Evolutionary conservation across 2,797 vertebrate species (phyloP).

Genomic region (Melanotaenia maccullochi): DNA sequence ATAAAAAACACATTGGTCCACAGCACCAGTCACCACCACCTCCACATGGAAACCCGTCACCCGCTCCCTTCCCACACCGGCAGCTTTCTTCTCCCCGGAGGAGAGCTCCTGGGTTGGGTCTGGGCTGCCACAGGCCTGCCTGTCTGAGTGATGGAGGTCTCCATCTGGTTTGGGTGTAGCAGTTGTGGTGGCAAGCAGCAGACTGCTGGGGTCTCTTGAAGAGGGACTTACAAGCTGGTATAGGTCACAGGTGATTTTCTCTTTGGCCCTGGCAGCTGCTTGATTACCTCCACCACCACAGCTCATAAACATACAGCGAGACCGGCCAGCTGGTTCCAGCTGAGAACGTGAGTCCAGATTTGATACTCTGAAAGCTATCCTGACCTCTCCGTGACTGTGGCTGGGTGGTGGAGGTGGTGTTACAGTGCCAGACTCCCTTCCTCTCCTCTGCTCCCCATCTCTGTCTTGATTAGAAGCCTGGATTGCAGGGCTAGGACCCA

Average conservation of each 20-base stretch:
- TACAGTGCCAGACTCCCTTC: slow-evolving; percentile 43
- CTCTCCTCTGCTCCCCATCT: slow-evolving; percentile 54
- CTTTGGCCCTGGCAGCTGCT: slow-evolving; percentile 85
- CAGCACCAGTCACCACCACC: slow-evolving; percentile 94
- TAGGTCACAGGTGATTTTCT: slow-evolving; percentile 97
- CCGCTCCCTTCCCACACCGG: slow-evolving; percentile 77
- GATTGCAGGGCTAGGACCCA: slow-evolving; percentile 56
- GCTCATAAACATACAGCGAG: slow-evolving; percentile 89
- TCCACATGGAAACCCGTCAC: slow-evolving; percentile 94
- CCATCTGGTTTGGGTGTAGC: slow-evolving; percentile 80
- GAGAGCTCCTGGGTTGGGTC: slow-evolving; percentile 73
- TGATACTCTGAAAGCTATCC: slow-evolving; percentile 94
- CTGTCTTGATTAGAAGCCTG: slow-evolving; percentile 52
- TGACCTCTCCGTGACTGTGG: slow-evolving; percentile 86
- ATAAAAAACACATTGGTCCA: slow-evolving; percentile 95
- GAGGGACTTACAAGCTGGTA: slow-evolving; percentile 94
- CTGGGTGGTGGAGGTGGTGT: slow-evolving; percentile 69
- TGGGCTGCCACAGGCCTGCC: slow-evolving; percentile 58
- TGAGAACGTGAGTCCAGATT: slow-evolving; percentile 85
- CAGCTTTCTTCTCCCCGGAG: slow-evolving; percentile 64
- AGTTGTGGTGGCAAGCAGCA: slow-evolving; percentile 83
- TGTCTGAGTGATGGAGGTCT: slow-evolving; percentile 72
- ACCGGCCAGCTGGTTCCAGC: slow-evolving; percentile 79
- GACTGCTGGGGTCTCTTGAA: slow-evolving; percentile 85
- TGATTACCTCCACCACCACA: slow-evolving; percentile 81